Evolutionary conservation across 35 echinoderm and acorn worm species (phyloP).

Genomic region (Ophiothrix spiculata): DNA sequence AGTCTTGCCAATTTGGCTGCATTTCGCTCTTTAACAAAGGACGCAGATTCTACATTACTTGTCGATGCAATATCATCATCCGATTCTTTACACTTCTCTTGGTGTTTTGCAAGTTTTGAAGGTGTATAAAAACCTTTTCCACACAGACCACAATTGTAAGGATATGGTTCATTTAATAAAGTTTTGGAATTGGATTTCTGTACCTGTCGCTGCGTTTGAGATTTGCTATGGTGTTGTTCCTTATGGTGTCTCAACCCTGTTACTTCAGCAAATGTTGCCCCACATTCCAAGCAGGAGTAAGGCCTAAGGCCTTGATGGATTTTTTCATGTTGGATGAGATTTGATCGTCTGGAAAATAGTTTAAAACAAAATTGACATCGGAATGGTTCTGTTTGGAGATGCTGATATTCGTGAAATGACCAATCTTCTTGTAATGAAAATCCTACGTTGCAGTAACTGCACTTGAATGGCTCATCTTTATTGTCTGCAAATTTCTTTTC

Average conservation of each 20-base stretch:
- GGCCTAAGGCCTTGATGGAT: background rate
- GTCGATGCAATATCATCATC: background rate
- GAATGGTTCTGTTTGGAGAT: background rate
- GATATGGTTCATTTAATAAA: background rate
- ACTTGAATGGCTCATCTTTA: background rate
- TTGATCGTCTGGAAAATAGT: background rate
- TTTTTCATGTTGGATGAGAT: background rate
- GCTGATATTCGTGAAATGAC: conserved; percentile 1
- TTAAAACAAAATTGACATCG: background rate
- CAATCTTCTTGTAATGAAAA: background rate
- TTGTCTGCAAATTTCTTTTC: no score
- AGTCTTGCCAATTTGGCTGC: background rate
- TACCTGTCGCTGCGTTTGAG: background rate
- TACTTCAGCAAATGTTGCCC: background rate
- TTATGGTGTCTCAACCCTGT: background rate
- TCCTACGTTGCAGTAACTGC: background rate
- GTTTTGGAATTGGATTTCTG: background rate
- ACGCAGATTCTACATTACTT: background rate
- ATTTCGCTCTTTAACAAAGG: background rate
- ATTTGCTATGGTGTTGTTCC: background rate
- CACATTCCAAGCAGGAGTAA: background rate
- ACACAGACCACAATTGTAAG: background rate
- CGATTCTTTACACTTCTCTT: background rate
- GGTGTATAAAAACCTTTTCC: background rate
- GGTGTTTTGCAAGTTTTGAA: background rate